Evolutionary conservation across 2,888 invertebrate species (phyloP).

Genomic region (Microchrysa polita): DNA sequence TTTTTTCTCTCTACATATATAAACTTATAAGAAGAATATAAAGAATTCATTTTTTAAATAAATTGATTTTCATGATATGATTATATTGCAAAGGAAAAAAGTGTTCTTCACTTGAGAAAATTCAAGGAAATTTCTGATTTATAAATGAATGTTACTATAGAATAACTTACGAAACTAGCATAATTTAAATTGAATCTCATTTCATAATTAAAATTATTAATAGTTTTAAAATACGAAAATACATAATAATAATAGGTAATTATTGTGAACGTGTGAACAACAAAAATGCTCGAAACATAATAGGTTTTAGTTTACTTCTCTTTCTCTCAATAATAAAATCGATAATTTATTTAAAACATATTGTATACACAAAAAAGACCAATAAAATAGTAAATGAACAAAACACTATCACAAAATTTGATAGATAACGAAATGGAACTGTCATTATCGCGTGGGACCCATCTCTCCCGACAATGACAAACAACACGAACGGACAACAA

Average conservation of each 20-base stretch:
- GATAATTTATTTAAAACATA: background rate
- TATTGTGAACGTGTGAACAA: conserved; percentile 10
- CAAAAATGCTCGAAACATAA: conserved; percentile 36
- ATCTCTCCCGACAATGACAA: background rate
- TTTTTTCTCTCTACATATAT: background rate
- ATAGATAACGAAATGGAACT: conserved; percentile 13
- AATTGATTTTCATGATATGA: background rate
- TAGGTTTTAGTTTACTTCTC: conserved; percentile 8
- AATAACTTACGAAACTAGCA: conserved; percentile 15
- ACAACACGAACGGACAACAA: conserved; percentile 9
- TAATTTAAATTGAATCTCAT: conserved; percentile 26
- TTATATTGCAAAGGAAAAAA: background rate
- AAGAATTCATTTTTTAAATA: background rate
- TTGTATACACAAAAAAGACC: background rate
- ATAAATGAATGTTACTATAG: background rate
- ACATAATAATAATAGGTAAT: too few species aligned
- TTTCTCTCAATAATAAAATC: background rate
- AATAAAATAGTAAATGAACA: too few species aligned
- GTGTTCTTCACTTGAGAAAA: background rate
- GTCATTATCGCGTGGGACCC: background rate
- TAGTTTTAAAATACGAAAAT: background rate
- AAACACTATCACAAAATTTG: conserved; percentile 24
- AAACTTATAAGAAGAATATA: background rate
- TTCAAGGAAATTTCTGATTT: conserved; percentile 1
- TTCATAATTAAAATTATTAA: conserved; percentile 12